Conservation (phyloP, 2,113 vertebrate genomes). For the Hucho hucho region DNA sequence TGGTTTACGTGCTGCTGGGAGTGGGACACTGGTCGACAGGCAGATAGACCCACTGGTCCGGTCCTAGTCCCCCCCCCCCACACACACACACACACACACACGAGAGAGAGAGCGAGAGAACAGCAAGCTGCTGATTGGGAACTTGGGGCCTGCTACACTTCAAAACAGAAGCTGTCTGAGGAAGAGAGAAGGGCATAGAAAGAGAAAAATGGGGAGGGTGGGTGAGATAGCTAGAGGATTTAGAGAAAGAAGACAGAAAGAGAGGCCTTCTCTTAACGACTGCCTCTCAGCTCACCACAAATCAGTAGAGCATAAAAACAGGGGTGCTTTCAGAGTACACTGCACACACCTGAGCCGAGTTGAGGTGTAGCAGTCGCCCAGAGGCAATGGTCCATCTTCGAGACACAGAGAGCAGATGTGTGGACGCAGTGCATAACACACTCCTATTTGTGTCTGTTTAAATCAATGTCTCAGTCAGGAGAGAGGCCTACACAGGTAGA, state of each 20-base stretch:
- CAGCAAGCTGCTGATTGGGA: conserved; percentile 71
- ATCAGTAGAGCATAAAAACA: too few relatives aligned
- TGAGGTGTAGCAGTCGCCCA: too few relatives aligned
- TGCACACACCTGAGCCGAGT: too few relatives aligned
- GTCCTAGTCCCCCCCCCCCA: conserved; percentile 40
- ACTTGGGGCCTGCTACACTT: conserved; percentile 64
- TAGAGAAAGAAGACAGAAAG: conserved; percentile 19
- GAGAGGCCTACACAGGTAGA: conserved; percentile 27
- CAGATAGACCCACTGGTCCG: conserved; percentile 38
- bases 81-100: background rate
- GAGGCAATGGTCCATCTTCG: too few relatives aligned
- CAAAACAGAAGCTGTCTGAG: conserved; percentile 74
- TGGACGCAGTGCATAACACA: conserved; percentile 42
- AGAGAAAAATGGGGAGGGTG: conserved; percentile 4
- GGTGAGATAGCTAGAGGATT: background rate
- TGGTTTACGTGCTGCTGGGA: conserved; percentile 57
- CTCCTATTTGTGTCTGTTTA: conserved; percentile 48
- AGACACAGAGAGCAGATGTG: conserved; percentile 18
- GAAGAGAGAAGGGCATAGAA: background rate
- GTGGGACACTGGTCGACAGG: conserved; percentile 54
- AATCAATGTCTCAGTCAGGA: conserved; percentile 53
- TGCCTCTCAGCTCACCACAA: too few relatives aligned
- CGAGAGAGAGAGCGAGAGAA: too few relatives aligned
- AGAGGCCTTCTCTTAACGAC: background rate
- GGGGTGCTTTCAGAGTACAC: too few relatives aligned